Evolutionary conservation across 2,113 vertebrate species (phyloP), one percentile per base, ranked within the genome.

Genomic region (Phylloscopus whistleri): DNA sequence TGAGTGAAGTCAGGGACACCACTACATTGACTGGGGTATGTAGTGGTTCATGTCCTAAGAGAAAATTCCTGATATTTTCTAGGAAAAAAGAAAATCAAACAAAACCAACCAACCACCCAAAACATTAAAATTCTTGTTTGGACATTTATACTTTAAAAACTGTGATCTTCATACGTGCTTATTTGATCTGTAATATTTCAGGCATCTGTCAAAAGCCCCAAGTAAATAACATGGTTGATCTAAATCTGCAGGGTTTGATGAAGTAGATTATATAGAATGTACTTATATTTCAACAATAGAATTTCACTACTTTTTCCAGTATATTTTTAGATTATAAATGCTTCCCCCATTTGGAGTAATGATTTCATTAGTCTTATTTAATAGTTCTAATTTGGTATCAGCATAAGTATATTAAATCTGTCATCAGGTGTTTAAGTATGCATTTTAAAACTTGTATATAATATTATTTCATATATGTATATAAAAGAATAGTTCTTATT

Each of bases 181-280:
- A 78, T 77, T 75, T 79, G 35, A 87, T 92, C 60, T 82, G 31
- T 55, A 83, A n/a, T 88, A 92, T 92, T 94, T 89, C 74, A 96
- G 52, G 26, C 31, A 66, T 62, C 77, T 92, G 31, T 85, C 92
- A 94, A 92, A 94, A 94, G 9, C 59, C 83, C 73, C 72, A 95
- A 75, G 89, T 83, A 87, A 84, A 74, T 83, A 87, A 41, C 24
- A 69, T 20, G 39, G 44, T 83, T 80, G 46, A 35, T 59, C 37
- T 79, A 84, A 95, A 91, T 23, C 22, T 63, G 19, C 49, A 73
- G 31, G 23, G 39, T 23, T 35, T 67, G 51, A 41, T 75, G 72
- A 87, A 88, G 17, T 75, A 67, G 22, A 30, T 85, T 24, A 44
- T 44, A 62, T 41, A 76, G 53, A 63, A 87, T 84, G 35, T 39